phyloP scores from a whole-genome alignment of 1,140 invertebrate species.

The Pollicipes pollicipes region DNA sequence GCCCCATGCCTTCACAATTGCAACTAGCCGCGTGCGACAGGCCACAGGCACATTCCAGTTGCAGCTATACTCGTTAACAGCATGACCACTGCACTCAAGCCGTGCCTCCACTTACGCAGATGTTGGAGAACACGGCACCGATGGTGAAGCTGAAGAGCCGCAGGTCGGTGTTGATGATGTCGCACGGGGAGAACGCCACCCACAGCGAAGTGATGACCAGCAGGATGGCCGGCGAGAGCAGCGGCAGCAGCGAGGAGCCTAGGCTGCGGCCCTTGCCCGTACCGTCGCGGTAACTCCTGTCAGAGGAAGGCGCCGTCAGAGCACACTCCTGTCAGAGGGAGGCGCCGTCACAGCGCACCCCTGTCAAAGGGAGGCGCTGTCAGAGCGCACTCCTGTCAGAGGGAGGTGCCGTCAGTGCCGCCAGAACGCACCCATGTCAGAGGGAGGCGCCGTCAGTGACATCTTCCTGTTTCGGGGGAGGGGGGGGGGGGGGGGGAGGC shows the following conservation, averaged over 20 bases:
- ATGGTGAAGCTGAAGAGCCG: constrained; percentile 63
- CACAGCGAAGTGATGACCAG: constrained; percentile 56
- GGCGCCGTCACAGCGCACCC: too few relatives aligned
- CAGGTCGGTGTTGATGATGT: constrained; percentile 63
- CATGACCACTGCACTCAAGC: background rate
- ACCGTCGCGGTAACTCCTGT: constrained; percentile 50
- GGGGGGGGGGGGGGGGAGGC: too few relatives aligned
- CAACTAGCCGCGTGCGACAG: too few relatives aligned
- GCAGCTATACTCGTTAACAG: background rate
- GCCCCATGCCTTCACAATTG: too few relatives aligned
- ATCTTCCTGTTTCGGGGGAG: too few relatives aligned
- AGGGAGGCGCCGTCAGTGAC: too few relatives aligned
- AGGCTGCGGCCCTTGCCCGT: constrained; percentile 68
- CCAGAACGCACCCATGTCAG: too few relatives aligned
- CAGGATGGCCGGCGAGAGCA: constrained; percentile 54
- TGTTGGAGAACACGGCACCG: constrained; percentile 87
- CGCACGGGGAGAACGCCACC: constrained; percentile 50
- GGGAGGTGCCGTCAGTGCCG: too few relatives aligned
- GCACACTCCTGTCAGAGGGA: too few relatives aligned
- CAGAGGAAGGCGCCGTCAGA: constrained; percentile 18
- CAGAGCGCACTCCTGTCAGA: too few relatives aligned
- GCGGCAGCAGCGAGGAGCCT: constrained; percentile 56
- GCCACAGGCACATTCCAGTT: background rate
- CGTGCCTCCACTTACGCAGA: constrained; percentile 50
- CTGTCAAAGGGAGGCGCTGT: too few relatives aligned